Evolutionary conservation across 2,113 vertebrate genomes (phyloP).

Genomic region (Oncorhynchus mykiss): DNA sequence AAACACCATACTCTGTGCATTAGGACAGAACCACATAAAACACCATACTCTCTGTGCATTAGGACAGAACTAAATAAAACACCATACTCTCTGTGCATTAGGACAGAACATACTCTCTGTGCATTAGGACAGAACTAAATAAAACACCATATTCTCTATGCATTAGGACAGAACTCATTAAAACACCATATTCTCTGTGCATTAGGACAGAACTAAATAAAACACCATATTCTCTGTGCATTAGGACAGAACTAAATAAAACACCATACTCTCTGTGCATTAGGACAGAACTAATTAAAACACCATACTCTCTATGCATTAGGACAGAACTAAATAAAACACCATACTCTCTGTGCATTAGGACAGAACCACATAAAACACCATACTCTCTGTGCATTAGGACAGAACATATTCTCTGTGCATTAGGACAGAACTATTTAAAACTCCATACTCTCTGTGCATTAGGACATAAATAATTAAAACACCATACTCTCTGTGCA

Average conservation of each 20-base stretch:
- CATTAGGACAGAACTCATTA: no score
- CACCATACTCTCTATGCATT: slow-evolving; percentile 23
- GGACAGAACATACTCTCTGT: slow-evolving; percentile 25
- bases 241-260: slow-evolving; percentile 44
- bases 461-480: slow-evolving; percentile 40
- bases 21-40: slow-evolving; percentile 44
- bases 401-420: slow-evolving; percentile 23
- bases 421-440: slow-evolving; percentile 35
- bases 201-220: background rate
- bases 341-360: slow-evolving; percentile 21
- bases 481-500: slow-evolving; percentile 26
- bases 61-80: slow-evolving; percentile 46
- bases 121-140: slow-evolving; percentile 36
- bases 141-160: slow-evolving; percentile 36
- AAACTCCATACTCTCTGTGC: slow-evolving; percentile 34
- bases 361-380: slow-evolving; percentile 47
- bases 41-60: slow-evolving; percentile 24
- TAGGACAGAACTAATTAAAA: slow-evolving; percentile 45
- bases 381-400: slow-evolving; percentile 19
- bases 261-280: slow-evolving; percentile 23
- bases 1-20: slow-evolving; percentile 36
- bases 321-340: slow-evolving; percentile 46
- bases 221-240: no score
- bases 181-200: no score
- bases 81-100: slow-evolving; percentile 21